Evolutionary conservation across 2,113 vertebrate species (phyloP).

Genomic region (Butorides virescens): DNA sequence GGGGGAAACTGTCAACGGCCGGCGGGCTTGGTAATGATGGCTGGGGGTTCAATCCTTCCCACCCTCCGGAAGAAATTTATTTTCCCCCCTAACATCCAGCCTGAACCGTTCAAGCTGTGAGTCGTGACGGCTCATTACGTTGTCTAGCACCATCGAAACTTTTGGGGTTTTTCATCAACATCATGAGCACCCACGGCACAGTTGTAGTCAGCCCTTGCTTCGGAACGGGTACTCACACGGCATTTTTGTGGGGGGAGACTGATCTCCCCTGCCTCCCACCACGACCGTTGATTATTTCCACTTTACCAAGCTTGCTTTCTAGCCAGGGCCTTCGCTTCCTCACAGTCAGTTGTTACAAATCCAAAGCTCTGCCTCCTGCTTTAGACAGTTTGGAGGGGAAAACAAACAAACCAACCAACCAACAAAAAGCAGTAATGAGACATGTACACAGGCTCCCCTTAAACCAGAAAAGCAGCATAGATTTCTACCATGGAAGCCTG

Average conservation of each 20-base stretch:
- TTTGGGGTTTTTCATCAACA: not conserved
- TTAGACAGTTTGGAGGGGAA: not conserved
- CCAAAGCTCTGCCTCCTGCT: not conserved
- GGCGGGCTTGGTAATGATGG: not conserved
- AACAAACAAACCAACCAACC: not conserved
- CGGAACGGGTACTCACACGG: not conserved
- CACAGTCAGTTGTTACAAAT: not conserved
- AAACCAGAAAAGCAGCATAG: not conserved
- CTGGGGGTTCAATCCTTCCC: not conserved
- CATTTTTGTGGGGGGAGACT: accelerated
- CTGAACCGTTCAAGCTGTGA: accelerated
- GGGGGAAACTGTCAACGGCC: not conserved
- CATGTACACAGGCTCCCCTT: not conserved
- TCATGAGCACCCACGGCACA: not conserved
- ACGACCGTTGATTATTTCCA: not conserved
- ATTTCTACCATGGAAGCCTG: not conserved
- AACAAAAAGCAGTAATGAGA: not conserved
- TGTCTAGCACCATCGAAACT: not conserved
- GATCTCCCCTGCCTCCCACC: not conserved
- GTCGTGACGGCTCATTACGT: not conserved
- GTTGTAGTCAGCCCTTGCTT: not conserved
- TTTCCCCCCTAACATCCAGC: not conserved
- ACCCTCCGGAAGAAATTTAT: not conserved
- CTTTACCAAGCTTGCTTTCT: not conserved
- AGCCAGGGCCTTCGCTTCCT: not conserved